phyloP scores from a whole-genome alignment of 1,140 invertebrate species.

The Mylabris phalerata region DNA sequence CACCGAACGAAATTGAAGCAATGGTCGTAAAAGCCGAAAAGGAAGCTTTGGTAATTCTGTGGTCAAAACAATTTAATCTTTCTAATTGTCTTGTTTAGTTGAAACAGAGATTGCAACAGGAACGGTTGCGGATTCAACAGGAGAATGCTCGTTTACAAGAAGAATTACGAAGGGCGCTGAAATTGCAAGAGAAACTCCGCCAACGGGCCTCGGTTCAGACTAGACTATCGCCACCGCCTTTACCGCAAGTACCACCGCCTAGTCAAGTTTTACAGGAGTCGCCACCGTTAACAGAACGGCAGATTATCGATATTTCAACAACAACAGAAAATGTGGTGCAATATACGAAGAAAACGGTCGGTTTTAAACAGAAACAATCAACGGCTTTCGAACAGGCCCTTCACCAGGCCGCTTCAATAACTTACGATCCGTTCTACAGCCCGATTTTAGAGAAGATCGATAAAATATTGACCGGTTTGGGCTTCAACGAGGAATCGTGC shows the following conservation, averaged over 20 bases:
- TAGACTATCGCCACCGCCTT: slow-evolving; percentile 1
- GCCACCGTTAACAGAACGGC: neutral
- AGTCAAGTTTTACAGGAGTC: slow-evolving; percentile 1
- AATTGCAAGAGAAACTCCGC: slow-evolving; percentile 39
- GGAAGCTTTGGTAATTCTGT: slow-evolving; percentile 47
- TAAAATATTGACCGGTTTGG: slow-evolving; percentile 60
- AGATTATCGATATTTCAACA: slow-evolving; percentile 4
- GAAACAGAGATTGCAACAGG: slow-evolving; percentile 38
- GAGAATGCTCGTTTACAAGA: slow-evolving; percentile 39
- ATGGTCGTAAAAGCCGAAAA: slow-evolving; percentile 46
- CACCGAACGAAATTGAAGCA: slow-evolving; percentile 35
- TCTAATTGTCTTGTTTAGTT: slow-evolving; percentile 28
- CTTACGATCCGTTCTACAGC: slow-evolving; percentile 69
- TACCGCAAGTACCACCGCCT: slow-evolving; percentile 12
- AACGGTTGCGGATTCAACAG: slow-evolving; percentile 34
- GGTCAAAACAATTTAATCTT: neutral
- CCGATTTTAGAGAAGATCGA: slow-evolving; percentile 68
- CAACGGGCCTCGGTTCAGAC: slow-evolving; percentile 26
- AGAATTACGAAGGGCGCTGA: slow-evolving; percentile 36
- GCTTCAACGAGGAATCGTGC: slow-evolving; percentile 60
- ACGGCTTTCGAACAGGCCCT: slow-evolving; percentile 12
- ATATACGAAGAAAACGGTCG: neutral
- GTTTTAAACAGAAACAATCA: neutral
- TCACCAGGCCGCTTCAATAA: slow-evolving; percentile 25
- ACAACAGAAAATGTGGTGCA: neutral